phyloP scores from a whole-genome alignment of 2,113 vertebrate species.

The Vicugna pacos region DNA sequence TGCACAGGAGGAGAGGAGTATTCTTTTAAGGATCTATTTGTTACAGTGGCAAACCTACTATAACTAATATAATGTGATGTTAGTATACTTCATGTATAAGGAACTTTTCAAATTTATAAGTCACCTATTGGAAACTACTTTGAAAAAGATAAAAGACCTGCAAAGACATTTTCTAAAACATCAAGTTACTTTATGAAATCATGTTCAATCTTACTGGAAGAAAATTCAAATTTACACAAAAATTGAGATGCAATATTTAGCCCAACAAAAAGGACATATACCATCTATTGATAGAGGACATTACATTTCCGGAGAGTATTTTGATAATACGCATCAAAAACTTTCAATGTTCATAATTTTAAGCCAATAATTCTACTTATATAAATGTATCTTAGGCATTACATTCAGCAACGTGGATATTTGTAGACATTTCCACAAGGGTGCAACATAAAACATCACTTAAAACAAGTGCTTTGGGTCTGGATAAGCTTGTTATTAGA shows the following conservation, averaged over 20 bases:
- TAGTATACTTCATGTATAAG: neutral
- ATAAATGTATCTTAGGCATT: neutral
- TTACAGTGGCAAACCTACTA: neutral
- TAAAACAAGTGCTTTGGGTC: neutral
- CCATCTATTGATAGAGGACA: neutral
- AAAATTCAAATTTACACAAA: neutral
- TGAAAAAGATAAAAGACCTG: neutral
- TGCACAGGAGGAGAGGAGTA: neutral
- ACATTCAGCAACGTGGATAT: neutral
- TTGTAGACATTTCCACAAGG: neutral
- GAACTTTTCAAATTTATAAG: constrained; percentile 1
- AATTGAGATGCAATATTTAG: neutral
- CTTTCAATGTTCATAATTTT: neutral
- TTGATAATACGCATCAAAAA: neutral
- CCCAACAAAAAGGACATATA: neutral
- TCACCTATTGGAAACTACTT: neutral
- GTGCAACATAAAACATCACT: neutral
- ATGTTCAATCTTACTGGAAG: neutral
- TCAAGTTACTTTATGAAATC: neutral
- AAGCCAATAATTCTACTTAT: neutral
- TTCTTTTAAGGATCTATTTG: neutral
- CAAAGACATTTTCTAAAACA: neutral
- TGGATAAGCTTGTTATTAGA: neutral
- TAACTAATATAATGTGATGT: neutral
- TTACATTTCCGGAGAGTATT: neutral